A percentile compares a stretch with the other conserved stretches of the same genome.
Evolutionary conservation across 2,113 vertebrate species (phyloP).

Genomic region (Chloropsis cyanopogon): DNA sequence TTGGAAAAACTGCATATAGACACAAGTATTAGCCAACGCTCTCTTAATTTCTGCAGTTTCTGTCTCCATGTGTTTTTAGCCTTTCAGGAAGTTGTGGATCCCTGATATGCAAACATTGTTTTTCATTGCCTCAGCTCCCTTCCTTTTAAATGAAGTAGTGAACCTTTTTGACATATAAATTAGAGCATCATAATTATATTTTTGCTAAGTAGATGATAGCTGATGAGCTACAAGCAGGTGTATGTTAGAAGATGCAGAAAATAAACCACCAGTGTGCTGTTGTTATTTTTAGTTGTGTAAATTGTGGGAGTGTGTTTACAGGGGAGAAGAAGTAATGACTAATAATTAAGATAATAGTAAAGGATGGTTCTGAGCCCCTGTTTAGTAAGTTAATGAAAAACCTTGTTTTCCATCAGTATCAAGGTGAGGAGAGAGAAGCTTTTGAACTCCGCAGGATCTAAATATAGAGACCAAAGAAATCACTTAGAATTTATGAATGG

Average conservation of each 20-base stretch:
- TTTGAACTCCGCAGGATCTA: not conserved
- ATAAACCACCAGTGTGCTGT: not conserved
- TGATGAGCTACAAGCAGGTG: not conserved
- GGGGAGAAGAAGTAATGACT: not conserved
- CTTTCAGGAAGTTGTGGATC: not conserved
- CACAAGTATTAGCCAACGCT: not conserved
- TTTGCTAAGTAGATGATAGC: conserved; percentile 4
- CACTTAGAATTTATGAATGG: not conserved
- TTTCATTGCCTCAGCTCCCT: not conserved
- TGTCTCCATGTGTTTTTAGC: not conserved
- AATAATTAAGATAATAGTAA: not conserved
- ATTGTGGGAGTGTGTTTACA: not conserved
- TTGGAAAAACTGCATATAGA: not conserved
- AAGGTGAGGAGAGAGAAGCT: not conserved
- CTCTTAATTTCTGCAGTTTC: not conserved
- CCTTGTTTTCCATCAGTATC: not conserved
- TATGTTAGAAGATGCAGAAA: not conserved
- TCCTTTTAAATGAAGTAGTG: not conserved
- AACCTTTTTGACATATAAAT: not conserved
- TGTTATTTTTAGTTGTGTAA: not conserved
- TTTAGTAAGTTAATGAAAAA: not conserved
- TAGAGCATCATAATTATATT: not conserved
- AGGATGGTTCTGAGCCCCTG: fast-evolving
- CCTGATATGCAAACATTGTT: not conserved
- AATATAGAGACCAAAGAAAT: not conserved